Evolutionary conservation across 2,888 invertebrate genomes (phyloP), one percentile per base, ranked within the genome.

Genomic region (Parascotia fuliginaria): DNA sequence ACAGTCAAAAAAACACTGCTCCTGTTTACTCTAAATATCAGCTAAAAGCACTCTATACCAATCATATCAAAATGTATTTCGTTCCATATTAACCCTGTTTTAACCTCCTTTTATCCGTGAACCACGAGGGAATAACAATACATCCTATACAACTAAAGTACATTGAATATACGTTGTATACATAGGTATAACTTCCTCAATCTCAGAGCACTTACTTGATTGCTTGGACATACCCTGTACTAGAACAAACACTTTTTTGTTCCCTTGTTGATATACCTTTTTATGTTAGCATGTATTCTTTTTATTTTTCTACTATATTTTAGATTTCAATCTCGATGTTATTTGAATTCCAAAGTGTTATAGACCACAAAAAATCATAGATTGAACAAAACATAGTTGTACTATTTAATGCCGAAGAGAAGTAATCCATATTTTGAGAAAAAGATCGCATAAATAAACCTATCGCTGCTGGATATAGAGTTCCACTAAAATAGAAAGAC

Each of bases 121-220:
- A 13, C 12, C 44, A 33, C 37, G 15, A 37, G 44, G 44, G 44
- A 44, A 24, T 31, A 31, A 44, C 37, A 36, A 11, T 12, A 9
- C 33, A 42, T 34, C 28, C 33, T 19, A 19, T 29, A 43, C 19
- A 31, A 19, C 11, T 24, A 24, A 14, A 44, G 14, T 9, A 6
- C 7, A 7, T 24, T n/a, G n/a, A n/a, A 24, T 7, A 24, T 24
- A 24, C 24, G 7, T 9, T 19, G 19, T 19, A 19, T 36, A 40
- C 3, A 13, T 28, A 40, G 6, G 22, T 29, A 31, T 47, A 48
- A 45, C 42, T 60, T 27, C 71, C 73, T 69, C 70, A 79, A 78
- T 79, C 74, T 72, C 58, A 43, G 46, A 72, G 70, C 82, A 84
- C 85, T 85, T 80, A 84, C 79, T 73, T 79, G 85, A 85, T 85